Evolutionary conservation across 2,888 invertebrate species (phyloP), one percentile per base, ranked within the genome.

Genomic region (Odiellus spinosus): DNA sequence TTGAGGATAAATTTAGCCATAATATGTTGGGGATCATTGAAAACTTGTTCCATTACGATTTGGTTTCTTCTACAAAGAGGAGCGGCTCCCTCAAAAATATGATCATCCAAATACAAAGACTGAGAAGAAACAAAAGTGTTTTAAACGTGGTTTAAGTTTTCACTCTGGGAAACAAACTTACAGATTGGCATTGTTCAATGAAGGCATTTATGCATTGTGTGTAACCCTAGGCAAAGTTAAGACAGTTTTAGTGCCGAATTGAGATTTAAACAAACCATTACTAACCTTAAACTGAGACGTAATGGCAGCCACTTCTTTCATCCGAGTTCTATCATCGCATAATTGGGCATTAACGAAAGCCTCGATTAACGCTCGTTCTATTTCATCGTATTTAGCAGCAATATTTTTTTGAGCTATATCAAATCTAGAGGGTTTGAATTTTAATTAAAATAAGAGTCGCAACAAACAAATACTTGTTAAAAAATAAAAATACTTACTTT

Each of bases 1-100:
- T 93, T 93, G 15, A 95, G 73, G 40, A 98, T 85, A 67, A 95
- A 90, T 71, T 96, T 96, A 49, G 87, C 84, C 87, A 96, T 91
- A 8, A 98, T 93, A 71, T 88, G 86, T 56, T 93, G 87, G 0
- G 93, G 90, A 66, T 88, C 90, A 5, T 80, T 80, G 64, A 98
- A 98, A 2, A 98, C 93, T 61, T 82, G 80, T 45, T 65, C 61
- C 39, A 72, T 65, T 19, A 52, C 82, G 74, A 59, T 78, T 75
- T 65, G 85, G 76, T 68, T 90, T 62, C 80, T 81, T 58, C 80
- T 80, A 67, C 93, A 95, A 56, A 96, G 72, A 0, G 86, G 85
- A 40, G 90, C 72, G 11, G 95, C 82, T 50, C 91, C 82, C 44
- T 77, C 76, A 68, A 93, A 96, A 46, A 95, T 81, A 64, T 93